phyloP scores from a whole-genome alignment of 2,888 invertebrate species.

The Cephalotes varians region DNA sequence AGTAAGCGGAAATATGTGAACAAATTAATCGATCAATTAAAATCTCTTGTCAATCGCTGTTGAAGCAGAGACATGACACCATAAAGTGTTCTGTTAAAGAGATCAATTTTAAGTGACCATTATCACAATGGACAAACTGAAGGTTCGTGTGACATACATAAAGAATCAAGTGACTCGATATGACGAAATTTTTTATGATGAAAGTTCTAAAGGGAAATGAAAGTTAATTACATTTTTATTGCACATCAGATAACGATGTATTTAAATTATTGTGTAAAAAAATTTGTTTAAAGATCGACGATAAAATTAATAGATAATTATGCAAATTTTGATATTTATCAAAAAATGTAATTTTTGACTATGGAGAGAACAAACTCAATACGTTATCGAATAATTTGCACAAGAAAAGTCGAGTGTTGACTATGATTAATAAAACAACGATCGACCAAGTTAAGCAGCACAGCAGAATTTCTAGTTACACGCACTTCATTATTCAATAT shows the following conservation, averaged over 20 bases:
- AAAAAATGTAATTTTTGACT: constrained; percentile 3
- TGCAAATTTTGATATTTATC: neutral
- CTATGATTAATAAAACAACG: neutral
- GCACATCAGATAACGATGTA: neutral
- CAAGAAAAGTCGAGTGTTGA: neutral
- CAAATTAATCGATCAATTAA: constrained; percentile 39
- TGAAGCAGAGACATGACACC: constrained; percentile 1
- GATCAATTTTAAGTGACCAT: constrained; percentile 40
- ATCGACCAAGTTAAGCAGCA: neutral
- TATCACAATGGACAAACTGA: constrained; percentile 27
- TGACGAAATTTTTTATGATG: constrained; percentile 7
- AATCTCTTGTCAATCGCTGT: constrained; percentile 5
- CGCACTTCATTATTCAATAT: neutral
- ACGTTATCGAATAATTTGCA: neutral
- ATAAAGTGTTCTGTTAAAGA: constrained; percentile 34
- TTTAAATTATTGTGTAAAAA: neutral
- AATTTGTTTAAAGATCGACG: neutral
- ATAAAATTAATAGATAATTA: neutral
- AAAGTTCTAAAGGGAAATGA: neutral
- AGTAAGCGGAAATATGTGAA: neutral
- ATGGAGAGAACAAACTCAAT: neutral
- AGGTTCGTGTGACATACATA: constrained; percentile 25
- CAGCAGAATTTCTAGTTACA: neutral
- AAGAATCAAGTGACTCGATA: constrained; percentile 37
- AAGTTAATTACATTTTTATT: neutral